Evolutionary conservation across 2,888 invertebrate species (phyloP).

Genomic region (Leptinotarsa tumamoca): DNA sequence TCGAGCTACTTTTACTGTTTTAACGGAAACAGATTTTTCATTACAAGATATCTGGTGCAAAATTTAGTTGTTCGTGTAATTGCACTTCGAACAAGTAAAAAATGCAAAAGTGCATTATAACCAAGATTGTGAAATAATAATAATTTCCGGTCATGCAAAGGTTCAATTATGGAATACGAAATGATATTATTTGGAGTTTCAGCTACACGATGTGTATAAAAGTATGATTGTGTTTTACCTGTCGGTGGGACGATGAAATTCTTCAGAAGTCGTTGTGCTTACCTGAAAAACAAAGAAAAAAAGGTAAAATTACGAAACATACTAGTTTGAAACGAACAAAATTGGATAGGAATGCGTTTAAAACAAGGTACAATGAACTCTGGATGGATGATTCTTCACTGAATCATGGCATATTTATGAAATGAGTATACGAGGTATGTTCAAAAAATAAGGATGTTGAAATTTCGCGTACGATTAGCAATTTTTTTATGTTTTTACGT

Average conservation of each 20-base stretch:
- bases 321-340: neutral
- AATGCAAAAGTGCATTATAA: neutral
- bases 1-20: no score
- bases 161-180: constrained; percentile 10
- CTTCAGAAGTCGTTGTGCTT: neutral
- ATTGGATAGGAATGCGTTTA: neutral
- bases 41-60: neutral
- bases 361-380: no score
- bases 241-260: neutral
- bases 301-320: neutral
- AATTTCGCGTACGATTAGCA: no score
- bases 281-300: constrained; percentile 13
- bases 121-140: neutral
- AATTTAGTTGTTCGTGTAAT: neutral
- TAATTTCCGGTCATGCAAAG: constrained; percentile 17
- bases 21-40: constrained; percentile 1
- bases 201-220: neutral
- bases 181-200: neutral
- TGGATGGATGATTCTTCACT: no score
- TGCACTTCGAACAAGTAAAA: neutral
- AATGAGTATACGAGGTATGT: no score
- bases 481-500: no score
- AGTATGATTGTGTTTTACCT: neutral
- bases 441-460: no score
- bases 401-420: no score